Evolutionary conservation across 2,888 invertebrate species (phyloP).

Genomic region (Zelleria hepariella): DNA sequence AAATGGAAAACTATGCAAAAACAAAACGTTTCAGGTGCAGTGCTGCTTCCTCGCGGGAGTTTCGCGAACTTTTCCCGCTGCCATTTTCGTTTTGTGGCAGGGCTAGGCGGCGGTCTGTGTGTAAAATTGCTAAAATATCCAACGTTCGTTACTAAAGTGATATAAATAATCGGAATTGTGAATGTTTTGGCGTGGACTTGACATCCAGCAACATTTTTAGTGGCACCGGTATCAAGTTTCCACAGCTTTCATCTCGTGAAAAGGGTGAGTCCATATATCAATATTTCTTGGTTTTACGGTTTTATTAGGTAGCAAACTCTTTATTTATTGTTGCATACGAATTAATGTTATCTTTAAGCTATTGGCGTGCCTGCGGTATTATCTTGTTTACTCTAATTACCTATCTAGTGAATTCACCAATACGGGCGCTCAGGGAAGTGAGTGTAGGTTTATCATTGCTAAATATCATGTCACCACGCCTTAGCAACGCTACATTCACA

Average conservation of each 20-base stretch:
- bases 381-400: background rate
- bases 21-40: background rate
- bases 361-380: background rate
- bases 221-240: constrained; percentile 34
- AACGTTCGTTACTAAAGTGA: constrained; percentile 35
- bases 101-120: constrained; percentile 54
- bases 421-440: constrained; percentile 57
- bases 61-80: constrained; percentile 44
- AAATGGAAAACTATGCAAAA: background rate
- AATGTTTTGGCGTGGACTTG: constrained; percentile 28
- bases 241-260: constrained; percentile 57
- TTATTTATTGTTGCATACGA: background rate
- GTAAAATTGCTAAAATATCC: constrained; percentile 37
- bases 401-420: constrained; percentile 15
- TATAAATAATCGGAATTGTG: constrained; percentile 30
- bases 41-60: constrained; percentile 11
- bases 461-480: constrained; percentile 30
- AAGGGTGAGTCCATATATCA: constrained; percentile 58
- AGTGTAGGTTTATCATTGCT: constrained; percentile 44
- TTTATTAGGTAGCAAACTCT: constrained; percentile 5
- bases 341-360: background rate
- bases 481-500: constrained; percentile 8
- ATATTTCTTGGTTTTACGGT: constrained; percentile 35
- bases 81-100: constrained; percentile 72
- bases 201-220: constrained; percentile 27